Base-by-base conservation (phyloP, 2,888 invertebrate genomes). In the Caenorhabditis sp. region DNA sequence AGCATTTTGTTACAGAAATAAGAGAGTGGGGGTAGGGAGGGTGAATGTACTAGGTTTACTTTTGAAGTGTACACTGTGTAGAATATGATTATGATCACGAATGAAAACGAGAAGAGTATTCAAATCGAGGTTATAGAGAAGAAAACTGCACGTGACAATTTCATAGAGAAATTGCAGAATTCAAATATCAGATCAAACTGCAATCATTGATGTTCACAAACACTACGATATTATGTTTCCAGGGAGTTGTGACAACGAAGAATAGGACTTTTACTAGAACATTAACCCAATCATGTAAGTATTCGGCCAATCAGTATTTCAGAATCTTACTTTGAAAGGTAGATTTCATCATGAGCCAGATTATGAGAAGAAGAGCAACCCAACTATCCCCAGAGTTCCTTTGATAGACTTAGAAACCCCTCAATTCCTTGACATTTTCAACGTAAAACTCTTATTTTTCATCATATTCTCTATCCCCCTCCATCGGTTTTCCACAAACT, bases 21-120 rank as follows among this genome's bases (percentile, higher is more conserved):
- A 26, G 24, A 26, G n/a, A n/a, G n/a, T 26, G 6, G 26, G 6
- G 14, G 14, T 3, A 26, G 10, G 19, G 3, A 61, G 41, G 22
- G n/a, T 19, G 24, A 68, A 6, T 68, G 64, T 51, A 68, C 54
- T 68, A 14, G 24, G 16, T 14, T 24, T 28, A 3, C 31, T 54
- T 68, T 68, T 35, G 38, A 68, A 68, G 12, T 68, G 54, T 54
- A 68, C 54, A 68, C 35, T 26, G n/a, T n/a, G n/a, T n/a, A 41
- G 54, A 68, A 68, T 68, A 68, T 68, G 51, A 68, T 68, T 54
- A 68, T 35, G 68, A 51, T 38, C 44, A 63, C 16, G n/a, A 49
- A 35, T 26, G 38, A 19, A 8, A 35, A 51, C 44, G 19, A 63
- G 47, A 19, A 35, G 47, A 38, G 28, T 68, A 68, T 68, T 68